These are phyloP conservation scores for Halcyon badia DNA, from an alignment of 2,797 vertebrate species.

Conservation along the genomic window DNA sequence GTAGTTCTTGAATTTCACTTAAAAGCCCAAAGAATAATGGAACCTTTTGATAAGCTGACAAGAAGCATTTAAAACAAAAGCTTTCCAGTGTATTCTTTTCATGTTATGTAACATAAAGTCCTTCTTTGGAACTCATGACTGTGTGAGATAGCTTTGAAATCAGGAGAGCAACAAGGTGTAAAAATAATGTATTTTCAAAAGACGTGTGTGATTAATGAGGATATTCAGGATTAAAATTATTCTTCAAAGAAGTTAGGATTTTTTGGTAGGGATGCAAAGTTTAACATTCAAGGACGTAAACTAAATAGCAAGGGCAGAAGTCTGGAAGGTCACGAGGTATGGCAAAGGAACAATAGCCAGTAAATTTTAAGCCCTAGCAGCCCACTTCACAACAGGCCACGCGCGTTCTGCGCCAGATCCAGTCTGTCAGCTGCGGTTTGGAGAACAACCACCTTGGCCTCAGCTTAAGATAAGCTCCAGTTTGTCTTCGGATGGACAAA, in stretches of 20 bases:
- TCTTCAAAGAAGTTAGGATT: neutral
- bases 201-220: neutral
- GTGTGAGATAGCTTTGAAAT: neutral
- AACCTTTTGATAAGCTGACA: conserved; percentile 15
- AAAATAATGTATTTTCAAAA: neutral
- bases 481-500: too few species aligned
- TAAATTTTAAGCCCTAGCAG: neutral
- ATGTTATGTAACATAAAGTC: conserved; percentile 24
- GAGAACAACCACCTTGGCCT: neutral
- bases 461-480: neutral
- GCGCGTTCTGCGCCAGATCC: neutral
- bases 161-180: neutral
- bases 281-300: neutral
- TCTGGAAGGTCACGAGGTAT: neutral
- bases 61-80: conserved; percentile 54
- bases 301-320: neutral
- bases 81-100: neutral
- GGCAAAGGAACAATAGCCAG: neutral
- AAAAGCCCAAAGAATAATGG: conserved; percentile 17
- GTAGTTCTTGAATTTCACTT: neutral
- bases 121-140: neutral
- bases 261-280: neutral
- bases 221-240: neutral
- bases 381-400: rapidly evolving
- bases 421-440: neutral